Base-by-base conservation (phyloP, 2,797 vertebrate genomes). In the Helarctos malayanus region DNA sequence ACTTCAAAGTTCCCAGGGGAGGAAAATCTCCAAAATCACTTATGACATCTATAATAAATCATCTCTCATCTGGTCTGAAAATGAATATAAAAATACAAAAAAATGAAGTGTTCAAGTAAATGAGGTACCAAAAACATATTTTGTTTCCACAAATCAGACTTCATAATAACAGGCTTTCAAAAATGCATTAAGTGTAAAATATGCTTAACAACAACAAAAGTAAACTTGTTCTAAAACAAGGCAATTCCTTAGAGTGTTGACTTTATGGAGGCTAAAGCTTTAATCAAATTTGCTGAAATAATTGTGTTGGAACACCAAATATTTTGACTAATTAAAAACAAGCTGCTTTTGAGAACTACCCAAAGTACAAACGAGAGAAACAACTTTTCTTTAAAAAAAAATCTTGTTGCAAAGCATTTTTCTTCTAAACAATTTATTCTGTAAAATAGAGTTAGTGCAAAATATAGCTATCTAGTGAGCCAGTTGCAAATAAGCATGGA, bases 111-210 rank as follows among this genome's bases (percentile, higher is more conserved):
- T 92, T 86, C 92, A 78, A 93, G 59, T 52, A 89, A 93, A 82
- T 73, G n/a, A 91, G 8, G 2, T 63, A 71, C 10, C 65, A 91
- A 87, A 13, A 95, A 79, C 38, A 69, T 93, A 35, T 63, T 94
- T 93, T 92, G 61, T 79, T 97, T 96, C 78, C 38, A 91, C 13
- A 96, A 96, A 81, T 87, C 45, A 87, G 92, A 92, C n/a, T 91
- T 91, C 29, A 32, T 59, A 25, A 45, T 54, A 95, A 92, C 57
- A 84, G 18, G 25, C 71, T 91, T 92, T 68, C 47, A 86, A 85
- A 82, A 82, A 35, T 10, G 35, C 25, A 61, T 49, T 86, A 86
- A 54, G 25, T 93, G 19, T 83, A 96, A 93, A 84, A 49, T 90
- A 82, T 35, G 25, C 32, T 81, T 73, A 94, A 76, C 41, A n/a